Percentiles rank a stretch among this genome's conserved stretches.
phyloP scores from a whole-genome alignment of 1,140 invertebrate species.

The Antheraea mylitta region DNA sequence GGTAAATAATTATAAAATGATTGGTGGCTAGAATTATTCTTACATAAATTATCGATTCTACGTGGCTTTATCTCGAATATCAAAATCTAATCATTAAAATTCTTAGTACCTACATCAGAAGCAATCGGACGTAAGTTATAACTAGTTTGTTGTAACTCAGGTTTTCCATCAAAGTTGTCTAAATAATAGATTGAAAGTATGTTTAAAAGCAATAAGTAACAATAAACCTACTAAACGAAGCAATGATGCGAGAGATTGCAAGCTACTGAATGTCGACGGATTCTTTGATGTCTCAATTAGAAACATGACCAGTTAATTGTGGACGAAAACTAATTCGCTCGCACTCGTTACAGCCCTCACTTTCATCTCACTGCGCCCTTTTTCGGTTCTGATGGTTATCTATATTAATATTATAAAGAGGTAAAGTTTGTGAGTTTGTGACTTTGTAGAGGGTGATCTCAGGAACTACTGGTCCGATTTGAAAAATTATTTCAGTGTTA shows the following conservation, averaged over 20 bases:
- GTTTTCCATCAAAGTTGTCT: background rate
- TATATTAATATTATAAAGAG: too few relatives aligned
- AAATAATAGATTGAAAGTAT: background rate
- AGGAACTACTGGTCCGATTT: too few relatives aligned
- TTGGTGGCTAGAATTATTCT: background rate
- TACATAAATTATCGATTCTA: background rate
- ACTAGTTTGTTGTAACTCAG: background rate
- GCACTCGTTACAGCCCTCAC: conserved; percentile 16
- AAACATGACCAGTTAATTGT: conserved; percentile 72
- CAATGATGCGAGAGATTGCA: conserved; percentile 19
- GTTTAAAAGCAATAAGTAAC: conserved; percentile 31
- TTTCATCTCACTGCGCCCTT: background rate
- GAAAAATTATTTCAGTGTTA: too few relatives aligned
- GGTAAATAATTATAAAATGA: conserved; percentile 4
- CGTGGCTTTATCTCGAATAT: background rate
- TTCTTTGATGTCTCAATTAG: conserved; percentile 75
- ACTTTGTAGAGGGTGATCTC: too few relatives aligned
- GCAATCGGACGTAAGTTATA: background rate
- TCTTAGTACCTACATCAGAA: background rate
- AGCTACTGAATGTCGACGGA: conserved; percentile 36
- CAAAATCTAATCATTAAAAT: background rate
- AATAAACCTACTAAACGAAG: conserved; percentile 27
- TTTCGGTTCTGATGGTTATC: background rate
- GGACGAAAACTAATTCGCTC: conserved; percentile 66
- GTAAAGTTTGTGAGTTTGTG: too few relatives aligned